Evolutionary conservation across 2,797 vertebrate genomes (phyloP).

Genomic region (Poecilia gillii): DNA sequence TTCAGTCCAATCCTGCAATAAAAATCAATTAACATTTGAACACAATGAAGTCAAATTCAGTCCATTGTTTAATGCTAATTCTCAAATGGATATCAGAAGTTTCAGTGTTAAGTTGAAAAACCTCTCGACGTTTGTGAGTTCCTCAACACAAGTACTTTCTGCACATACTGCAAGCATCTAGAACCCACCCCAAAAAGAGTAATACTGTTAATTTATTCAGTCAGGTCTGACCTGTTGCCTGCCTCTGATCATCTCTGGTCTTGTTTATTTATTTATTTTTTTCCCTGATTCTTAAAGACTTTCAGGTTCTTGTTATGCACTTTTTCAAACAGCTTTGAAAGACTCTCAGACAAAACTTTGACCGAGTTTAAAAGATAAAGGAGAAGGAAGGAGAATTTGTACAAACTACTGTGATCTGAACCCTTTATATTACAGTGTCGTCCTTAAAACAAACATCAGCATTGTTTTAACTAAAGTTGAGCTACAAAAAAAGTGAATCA

Average conservation of each 20-base stretch:
- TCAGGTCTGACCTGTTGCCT: not conserved
- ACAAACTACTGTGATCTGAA: not conserved
- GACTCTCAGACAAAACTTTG: too few species aligned
- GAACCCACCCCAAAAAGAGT: too few species aligned
- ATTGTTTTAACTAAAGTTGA: too few species aligned
- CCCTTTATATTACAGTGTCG: not conserved
- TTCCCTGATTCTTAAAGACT: not conserved
- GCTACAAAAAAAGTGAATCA: too few species aligned
- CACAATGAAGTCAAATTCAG: not conserved
- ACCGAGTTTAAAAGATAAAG: too few species aligned
- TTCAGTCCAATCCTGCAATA: too few species aligned
- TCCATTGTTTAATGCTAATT: not conserved
- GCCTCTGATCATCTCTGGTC: not conserved
- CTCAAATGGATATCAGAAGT: not conserved
- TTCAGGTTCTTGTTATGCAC: not conserved
- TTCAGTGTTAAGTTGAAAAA: not conserved
- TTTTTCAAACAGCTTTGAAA: not conserved
- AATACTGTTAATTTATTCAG: too few species aligned
- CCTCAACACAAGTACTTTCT: too few species aligned
- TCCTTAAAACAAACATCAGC: not conserved
- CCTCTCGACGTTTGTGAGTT: too few species aligned
- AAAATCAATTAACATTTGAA: not conserved
- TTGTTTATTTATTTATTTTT: not conserved
- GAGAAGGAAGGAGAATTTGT: not conserved
- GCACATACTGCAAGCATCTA: too few species aligned